Conservation (phyloP, 2,888 invertebrate species). For the Stenurella melanura region DNA sequence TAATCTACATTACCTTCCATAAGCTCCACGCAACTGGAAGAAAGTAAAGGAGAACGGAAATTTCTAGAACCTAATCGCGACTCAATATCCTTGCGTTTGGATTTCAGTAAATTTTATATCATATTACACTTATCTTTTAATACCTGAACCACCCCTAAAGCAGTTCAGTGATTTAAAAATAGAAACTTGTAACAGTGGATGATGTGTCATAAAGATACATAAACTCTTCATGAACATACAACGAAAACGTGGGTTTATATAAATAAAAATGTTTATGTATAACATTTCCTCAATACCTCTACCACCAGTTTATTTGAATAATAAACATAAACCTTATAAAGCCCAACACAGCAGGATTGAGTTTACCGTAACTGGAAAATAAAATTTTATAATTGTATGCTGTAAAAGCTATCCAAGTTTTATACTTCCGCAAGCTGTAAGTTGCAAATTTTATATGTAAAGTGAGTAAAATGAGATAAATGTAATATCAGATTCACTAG, state of each 20-base stretch:
- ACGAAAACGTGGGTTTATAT: neutral
- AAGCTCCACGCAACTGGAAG: neutral
- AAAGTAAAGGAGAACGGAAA: neutral
- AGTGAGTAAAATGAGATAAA: neutral
- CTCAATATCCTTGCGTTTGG: neutral
- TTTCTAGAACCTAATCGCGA: neutral
- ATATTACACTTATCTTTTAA: conserved; percentile 9
- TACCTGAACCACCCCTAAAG: neutral
- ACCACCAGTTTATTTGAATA: neutral
- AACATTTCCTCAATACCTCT: neutral
- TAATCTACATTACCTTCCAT: neutral
- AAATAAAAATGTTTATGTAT: conserved; percentile 13
- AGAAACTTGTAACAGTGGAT: neutral
- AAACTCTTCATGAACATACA: neutral
- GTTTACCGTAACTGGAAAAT: conserved; percentile 4
- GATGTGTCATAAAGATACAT: conserved; percentile 7
- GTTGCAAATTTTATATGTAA: neutral
- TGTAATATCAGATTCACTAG: too few species aligned
- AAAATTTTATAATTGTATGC: conserved; percentile 6
- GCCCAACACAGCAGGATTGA: neutral
- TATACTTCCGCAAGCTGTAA: neutral
- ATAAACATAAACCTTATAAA: neutral
- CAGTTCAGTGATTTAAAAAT: neutral
- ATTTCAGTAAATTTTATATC: conserved; percentile 3
- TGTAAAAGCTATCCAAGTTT: neutral